These are phyloP conservation scores for Eupristina koningsbergeri DNA, from an alignment of 1,140 invertebrate species.

Conservation along the genomic window DNA sequence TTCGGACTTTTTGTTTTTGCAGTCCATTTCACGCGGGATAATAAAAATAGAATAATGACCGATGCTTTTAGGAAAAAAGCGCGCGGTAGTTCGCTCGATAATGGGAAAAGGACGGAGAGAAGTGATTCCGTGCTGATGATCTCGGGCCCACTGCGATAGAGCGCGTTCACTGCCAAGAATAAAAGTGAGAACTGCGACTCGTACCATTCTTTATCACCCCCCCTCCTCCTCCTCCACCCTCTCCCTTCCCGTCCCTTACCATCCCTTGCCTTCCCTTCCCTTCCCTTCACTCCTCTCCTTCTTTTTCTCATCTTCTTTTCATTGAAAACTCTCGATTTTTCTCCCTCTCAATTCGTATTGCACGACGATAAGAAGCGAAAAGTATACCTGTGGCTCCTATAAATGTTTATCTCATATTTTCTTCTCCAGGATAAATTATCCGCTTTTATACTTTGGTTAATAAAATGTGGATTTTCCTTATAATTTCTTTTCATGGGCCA, in stretches of 20 bases:
- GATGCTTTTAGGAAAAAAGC: conserved; percentile 44
- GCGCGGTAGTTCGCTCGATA: background rate
- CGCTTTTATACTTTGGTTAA: background rate
- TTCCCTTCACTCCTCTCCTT: conserved; percentile 3
- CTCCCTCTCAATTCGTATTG: background rate
- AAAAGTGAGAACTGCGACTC: conserved; percentile 37
- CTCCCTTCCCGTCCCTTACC: too few relatives aligned
- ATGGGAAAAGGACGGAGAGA: conserved; percentile 15
- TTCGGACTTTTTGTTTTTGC: too few relatives aligned
- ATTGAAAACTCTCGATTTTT: background rate
- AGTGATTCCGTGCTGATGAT: conserved; percentile 29
- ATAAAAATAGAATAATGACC: conserved; percentile 44
- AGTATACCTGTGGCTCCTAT: background rate
- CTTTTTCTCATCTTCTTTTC: background rate
- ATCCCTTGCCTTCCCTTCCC: too few relatives aligned
- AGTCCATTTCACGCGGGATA: conserved; percentile 39
- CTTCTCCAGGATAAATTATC: background rate
- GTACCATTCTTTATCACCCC: background rate
- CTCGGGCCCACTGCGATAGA: background rate
- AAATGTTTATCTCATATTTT: too few relatives aligned
- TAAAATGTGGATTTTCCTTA: too few relatives aligned
- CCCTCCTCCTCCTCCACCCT: background rate
- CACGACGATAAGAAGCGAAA: background rate
- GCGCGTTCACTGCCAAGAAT: conserved; percentile 11
- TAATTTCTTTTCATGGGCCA: too few relatives aligned